Base-by-base conservation (phyloP, 2,888 invertebrate genomes). In the Zeuzera pyrina region DNA sequence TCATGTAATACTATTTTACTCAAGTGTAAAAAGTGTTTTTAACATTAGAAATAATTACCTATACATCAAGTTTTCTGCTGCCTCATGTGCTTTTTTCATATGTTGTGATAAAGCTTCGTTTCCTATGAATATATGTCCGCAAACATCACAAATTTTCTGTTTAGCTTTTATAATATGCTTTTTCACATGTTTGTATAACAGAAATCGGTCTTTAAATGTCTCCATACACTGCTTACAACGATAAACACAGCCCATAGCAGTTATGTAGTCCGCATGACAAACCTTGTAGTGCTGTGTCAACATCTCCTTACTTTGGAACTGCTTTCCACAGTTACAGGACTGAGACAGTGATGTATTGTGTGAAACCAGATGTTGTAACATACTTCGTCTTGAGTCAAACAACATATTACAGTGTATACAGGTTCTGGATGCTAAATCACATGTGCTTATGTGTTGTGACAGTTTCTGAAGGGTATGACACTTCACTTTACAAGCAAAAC, bases 161-260 rank as follows among this genome's bases (percentile, higher is more conserved):
- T 69, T 57, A 1, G 58, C 43, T 31, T 70, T 71, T 2, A 64
- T 38, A 3, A 83, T 42, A 50, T 84, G 84, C 3, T 56, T 43
- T 41, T 65, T 76, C 0, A 65, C 79, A 57, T 84, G 84, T 22
- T 56, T 61, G 34, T 73, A 83, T 1, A 84, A 33, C 10, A 62
- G 58, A 22, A 69, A 65, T 35, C 74, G 49, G 15, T 78, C 70
- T 43, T 57, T 66, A 24, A 76, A 84, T 0, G 57, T 58, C 3
- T 64, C 52, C 1, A 68, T 66, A 36, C 84, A 84, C 42, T 73
- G 67, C 33, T 72, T 79, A 44, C 84, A 84, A 4, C 70, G 56
- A 39, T 74, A 79, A 2, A 57, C 47, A 30, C 59, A 69, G 0
- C 72, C 72, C 31, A 65, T 45, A 2, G 51, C 43, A 0, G 66